A percentile compares a stretch with the other conserved stretches of the same genome.
phyloP scores from a whole-genome alignment of 1,140 invertebrate species.

The Neodiprion virginianus region DNA sequence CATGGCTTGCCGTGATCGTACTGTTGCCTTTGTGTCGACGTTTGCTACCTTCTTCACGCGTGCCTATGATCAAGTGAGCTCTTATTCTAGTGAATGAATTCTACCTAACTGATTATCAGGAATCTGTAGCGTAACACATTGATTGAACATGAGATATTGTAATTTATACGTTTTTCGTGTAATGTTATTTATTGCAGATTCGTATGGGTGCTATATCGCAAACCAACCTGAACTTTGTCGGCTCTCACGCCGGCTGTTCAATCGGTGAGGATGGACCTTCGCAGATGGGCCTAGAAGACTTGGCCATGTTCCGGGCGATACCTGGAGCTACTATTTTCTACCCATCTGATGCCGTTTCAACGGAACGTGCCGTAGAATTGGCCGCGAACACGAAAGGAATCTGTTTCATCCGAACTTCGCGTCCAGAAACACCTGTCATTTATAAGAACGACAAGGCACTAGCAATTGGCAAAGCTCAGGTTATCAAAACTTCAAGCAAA shows the following conservation, averaged over 20 bases:
- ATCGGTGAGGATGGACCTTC: conserved; percentile 98
- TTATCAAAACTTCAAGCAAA: conserved; percentile 75
- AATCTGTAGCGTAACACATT: too few relatives aligned
- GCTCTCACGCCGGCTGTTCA: conserved; percentile 95
- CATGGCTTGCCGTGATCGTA: conserved; percentile 85
- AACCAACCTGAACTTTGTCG: conserved; percentile 95
- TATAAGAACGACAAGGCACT: conserved; percentile 90
- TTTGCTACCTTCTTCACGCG: conserved; percentile 98
- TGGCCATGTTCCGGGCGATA: conserved; percentile 94
- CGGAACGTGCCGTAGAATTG: conserved; percentile 92
- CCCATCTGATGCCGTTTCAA: conserved; percentile 93
- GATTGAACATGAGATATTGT: too few relatives aligned
- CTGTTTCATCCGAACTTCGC: conserved; percentile 94
- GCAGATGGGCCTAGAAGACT: conserved; percentile 98
- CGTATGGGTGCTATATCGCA: conserved; percentile 99
- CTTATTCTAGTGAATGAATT: not conserved
- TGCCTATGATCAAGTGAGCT: conserved; percentile 88
- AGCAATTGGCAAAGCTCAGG: conserved; percentile 78
- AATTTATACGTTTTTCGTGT: too few relatives aligned
- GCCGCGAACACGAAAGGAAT: conserved; percentile 96
- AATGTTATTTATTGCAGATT: conserved; percentile 67
- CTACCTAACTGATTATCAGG: too few relatives aligned
- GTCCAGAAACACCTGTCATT: conserved; percentile 87
- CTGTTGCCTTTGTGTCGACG: conserved; percentile 92
- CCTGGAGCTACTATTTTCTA: conserved; percentile 96